These are phyloP conservation scores for Cinara cedri DNA, from an alignment of 2,888 invertebrate genomes.

Conservation along the genomic window DNA sequence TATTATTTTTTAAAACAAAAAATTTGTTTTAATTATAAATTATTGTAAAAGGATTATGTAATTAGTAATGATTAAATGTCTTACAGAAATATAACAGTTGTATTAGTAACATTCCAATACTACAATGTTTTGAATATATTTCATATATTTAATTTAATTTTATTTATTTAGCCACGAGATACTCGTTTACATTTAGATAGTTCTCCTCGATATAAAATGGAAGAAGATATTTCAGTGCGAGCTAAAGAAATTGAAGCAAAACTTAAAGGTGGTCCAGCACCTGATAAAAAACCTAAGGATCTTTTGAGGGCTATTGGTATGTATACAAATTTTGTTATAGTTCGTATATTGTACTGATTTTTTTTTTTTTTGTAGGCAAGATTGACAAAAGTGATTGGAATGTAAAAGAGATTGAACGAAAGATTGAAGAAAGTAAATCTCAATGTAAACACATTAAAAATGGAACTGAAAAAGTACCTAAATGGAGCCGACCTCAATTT, in stretches of 20 bases:
- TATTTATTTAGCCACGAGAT: constrained; percentile 64
- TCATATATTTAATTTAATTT: constrained; percentile 36
- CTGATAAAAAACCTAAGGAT: constrained; percentile 83
- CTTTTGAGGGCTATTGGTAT: constrained; percentile 79
- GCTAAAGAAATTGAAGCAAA: constrained; percentile 81
- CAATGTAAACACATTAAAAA: constrained; percentile 65
- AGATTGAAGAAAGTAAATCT: constrained; percentile 77
- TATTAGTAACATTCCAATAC: not conserved
- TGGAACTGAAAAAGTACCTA: constrained; percentile 79
- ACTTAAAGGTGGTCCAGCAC: constrained; percentile 69
- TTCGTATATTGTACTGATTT: not conserved
- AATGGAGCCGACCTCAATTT: constrained; percentile 85
- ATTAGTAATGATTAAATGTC: too few relatives aligned
- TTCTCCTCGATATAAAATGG: constrained; percentile 63
- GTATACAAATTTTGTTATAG: constrained; percentile 38
- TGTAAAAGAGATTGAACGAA: constrained; percentile 86
- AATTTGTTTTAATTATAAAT: too few relatives aligned
- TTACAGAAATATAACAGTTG: not conserved
- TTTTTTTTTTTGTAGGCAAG: constrained; percentile 67
- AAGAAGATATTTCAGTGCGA: constrained; percentile 69
- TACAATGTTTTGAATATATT: not conserved
- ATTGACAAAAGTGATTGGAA: constrained; percentile 91
- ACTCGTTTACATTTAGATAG: constrained; percentile 62
- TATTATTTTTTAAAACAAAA: too few relatives aligned
- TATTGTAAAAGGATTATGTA: too few relatives aligned